phyloP scores from a whole-genome alignment of 2,797 vertebrate genomes.

The Macropus fuliginosus region DNA sequence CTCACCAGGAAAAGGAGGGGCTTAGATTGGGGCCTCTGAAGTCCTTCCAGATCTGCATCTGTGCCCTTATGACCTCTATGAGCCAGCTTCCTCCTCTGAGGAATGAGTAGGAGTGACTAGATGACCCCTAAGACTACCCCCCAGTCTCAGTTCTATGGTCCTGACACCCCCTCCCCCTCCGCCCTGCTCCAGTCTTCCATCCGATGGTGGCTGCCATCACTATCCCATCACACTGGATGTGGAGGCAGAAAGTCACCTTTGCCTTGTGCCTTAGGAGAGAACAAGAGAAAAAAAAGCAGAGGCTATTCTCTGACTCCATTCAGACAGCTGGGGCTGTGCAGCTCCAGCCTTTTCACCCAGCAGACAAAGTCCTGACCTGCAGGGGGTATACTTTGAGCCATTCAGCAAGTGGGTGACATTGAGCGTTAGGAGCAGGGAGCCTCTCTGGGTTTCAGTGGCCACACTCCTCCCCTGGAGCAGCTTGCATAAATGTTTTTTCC shows the following conservation, averaged over 20 bases:
- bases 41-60: background rate
- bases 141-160: background rate
- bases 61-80: background rate
- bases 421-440: background rate
- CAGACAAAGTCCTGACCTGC: background rate
- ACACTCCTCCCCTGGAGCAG: conserved; percentile 3
- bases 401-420: background rate
- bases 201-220: background rate
- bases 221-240: background rate
- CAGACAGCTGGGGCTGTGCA: background rate
- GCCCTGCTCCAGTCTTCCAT: background rate
- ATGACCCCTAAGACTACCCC: background rate
- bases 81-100: background rate
- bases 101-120: background rate
- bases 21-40: background rate
- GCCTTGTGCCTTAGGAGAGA: background rate
- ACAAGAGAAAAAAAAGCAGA: background rate
- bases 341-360: background rate
- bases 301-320: background rate
- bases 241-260: background rate
- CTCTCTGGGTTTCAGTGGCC: background rate
- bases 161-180: too few species aligned
- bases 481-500: conserved; percentile 42
- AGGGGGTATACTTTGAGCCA: background rate
- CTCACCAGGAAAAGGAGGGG: background rate